Evolutionary conservation across 2,113 vertebrate genomes (phyloP).

Genomic region (Micromys minutus): DNA sequence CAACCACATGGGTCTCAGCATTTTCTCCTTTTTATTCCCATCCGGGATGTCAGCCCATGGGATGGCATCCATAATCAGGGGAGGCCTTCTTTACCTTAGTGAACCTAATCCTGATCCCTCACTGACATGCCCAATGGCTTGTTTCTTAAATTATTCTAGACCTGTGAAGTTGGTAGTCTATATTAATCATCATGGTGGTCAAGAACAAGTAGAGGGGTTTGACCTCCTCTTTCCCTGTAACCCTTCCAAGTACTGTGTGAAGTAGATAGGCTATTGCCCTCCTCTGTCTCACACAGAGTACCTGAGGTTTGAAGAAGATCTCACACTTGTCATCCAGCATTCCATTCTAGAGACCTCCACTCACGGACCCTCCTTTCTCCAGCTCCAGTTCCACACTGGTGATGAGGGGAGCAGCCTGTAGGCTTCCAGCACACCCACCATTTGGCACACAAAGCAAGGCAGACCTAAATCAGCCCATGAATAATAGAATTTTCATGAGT

Average conservation of each 20-base stretch:
- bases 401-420: neutral
- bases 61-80: neutral
- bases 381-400: neutral
- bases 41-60: neutral
- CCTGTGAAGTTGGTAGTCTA: no score
- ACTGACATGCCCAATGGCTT: neutral
- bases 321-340: neutral
- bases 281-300: neutral
- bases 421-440: constrained; percentile 7
- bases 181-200: neutral
- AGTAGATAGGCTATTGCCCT: fast-evolving
- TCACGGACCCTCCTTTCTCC: neutral
- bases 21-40: neutral
- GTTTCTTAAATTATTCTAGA: neutral
- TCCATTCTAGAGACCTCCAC: neutral
- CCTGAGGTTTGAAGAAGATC: neutral
- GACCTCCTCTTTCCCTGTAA: neutral
- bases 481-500: constrained; percentile 85
- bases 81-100: neutral
- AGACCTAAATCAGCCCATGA: constrained; percentile 79
- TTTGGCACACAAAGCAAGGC: constrained; percentile 33
- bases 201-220: neutral
- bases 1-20: no score
- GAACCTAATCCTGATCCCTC: neutral
- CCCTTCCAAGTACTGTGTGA: neutral